A percentile compares a stretch with the other conserved stretches of the same genome.
These are phyloP conservation scores for Siniperca undulata DNA, from an alignment of 2,797 vertebrate species.

Conservation along the genomic window DNA sequence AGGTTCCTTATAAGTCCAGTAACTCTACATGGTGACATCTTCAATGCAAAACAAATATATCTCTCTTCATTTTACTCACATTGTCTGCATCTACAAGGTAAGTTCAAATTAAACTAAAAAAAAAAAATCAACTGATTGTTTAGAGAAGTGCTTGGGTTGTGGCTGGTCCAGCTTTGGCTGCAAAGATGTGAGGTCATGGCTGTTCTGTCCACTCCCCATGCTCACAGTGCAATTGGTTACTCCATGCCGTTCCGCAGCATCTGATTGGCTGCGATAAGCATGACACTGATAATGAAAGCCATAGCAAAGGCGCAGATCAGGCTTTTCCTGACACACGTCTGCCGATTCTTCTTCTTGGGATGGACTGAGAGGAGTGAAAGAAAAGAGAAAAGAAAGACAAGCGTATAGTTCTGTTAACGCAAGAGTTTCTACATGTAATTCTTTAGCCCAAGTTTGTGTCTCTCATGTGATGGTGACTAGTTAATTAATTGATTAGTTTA, in stretches of 20 bases:
- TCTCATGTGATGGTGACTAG: background rate
- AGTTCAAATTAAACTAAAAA: slow-evolving; percentile 55
- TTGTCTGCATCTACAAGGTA: slow-evolving; percentile 42
- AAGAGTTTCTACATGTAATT: background rate
- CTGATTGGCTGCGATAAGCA: slow-evolving; percentile 99
- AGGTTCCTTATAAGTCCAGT: slow-evolving; percentile 49
- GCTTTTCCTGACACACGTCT: slow-evolving; percentile 97
- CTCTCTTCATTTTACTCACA: slow-evolving; percentile 36
- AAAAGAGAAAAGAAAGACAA: slow-evolving; percentile 12
- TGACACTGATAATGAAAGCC: slow-evolving; percentile 99
- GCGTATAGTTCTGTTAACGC: background rate
- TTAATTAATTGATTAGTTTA: background rate
- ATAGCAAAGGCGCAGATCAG: slow-evolving; percentile 99
- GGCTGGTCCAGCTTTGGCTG: slow-evolving; percentile 82
- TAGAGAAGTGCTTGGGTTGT: slow-evolving; percentile 78
- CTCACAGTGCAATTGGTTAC: slow-evolving; percentile 90
- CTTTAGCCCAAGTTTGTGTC: background rate
- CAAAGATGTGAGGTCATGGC: slow-evolving; percentile 80
- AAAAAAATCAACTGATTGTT: slow-evolving; percentile 66
- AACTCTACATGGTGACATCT: slow-evolving; percentile 58
- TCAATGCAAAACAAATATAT: slow-evolving; percentile 54
- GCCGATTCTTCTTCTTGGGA: slow-evolving; percentile 91
- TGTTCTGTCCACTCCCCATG: slow-evolving; percentile 75
- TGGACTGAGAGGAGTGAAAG: slow-evolving; percentile 76
- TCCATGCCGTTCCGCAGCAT: slow-evolving; percentile 99